Percentiles rank a stretch among this genome's conserved stretches.
Conservation (phyloP, 2,113 vertebrate genomes). For the Loxodonta africana region DNA sequence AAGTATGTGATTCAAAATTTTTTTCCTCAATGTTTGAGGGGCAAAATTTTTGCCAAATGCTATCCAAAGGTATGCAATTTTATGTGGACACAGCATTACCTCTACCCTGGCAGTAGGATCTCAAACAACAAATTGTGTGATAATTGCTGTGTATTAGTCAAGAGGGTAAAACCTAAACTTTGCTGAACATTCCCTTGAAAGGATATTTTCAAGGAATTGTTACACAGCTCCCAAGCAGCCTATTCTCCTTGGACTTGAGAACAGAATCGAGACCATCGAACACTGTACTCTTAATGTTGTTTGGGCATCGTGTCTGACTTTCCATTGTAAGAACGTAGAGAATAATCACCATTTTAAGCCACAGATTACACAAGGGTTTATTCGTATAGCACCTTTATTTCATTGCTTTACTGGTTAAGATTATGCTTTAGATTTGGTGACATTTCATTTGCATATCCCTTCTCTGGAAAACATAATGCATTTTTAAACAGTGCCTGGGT, state of each 20-base stretch:
- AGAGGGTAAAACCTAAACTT: background rate
- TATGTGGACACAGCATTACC: background rate
- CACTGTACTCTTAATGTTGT: background rate
- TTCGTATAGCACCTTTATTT: background rate
- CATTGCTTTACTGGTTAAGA: background rate
- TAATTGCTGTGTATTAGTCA: background rate
- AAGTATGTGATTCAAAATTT: background rate
- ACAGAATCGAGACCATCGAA: background rate
- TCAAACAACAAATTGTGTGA: background rate
- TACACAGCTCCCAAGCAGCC: background rate
- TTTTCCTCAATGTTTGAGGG: background rate
- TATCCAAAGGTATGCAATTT: background rate
- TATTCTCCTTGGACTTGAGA: background rate
- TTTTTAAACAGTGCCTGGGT: constrained; percentile 1
- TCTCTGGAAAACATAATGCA: background rate
- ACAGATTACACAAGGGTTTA: background rate
- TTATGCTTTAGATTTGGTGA: constrained; percentile 23
- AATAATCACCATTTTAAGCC: background rate
- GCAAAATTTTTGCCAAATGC: background rate
- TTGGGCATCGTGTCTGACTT: background rate
- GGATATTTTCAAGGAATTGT: background rate
- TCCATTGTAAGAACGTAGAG: background rate
- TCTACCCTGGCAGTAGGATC: background rate
- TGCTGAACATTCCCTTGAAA: background rate
- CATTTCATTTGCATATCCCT: constrained; percentile 37